Conservation (phyloP, 2,113 vertebrate species). For the Kobus ellipsiprymnus region DNA sequence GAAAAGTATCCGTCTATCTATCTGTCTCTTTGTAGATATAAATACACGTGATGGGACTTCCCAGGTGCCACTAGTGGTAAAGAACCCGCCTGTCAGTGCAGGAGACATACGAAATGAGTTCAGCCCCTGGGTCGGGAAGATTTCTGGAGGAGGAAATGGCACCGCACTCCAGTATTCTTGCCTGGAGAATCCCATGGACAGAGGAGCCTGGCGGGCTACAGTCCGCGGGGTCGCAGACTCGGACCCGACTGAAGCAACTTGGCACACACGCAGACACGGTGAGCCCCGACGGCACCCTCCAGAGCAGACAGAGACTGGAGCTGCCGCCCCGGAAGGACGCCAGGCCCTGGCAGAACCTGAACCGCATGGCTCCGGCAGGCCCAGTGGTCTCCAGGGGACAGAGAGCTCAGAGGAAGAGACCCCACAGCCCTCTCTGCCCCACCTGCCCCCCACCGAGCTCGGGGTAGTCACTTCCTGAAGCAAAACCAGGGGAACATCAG, state of each 20-base stretch:
- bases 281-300: not conserved
- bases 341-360: not conserved
- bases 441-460: not conserved
- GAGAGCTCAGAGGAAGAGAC: not conserved
- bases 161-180: not conserved
- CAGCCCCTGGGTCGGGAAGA: not conserved
- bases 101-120: not conserved
- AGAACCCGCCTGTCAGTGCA: not conserved
- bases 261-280: not conserved
- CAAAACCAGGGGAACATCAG: not conserved
- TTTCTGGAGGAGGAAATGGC: not conserved
- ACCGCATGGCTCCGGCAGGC: not conserved
- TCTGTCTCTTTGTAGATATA: not conserved
- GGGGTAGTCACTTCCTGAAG: not conserved
- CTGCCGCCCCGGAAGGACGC: not conserved
- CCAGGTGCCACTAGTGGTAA: not conserved
- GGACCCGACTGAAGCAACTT: not conserved
- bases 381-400: not conserved
- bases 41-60: not conserved
- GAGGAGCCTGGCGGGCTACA: not conserved
- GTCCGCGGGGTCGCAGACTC: rapidly evolving
- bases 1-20: not conserved
- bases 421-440: not conserved
- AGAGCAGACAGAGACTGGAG: too few relatives aligned
- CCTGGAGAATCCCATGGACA: not conserved